These are phyloP conservation scores for Alca torda DNA, from an alignment of 2,797 vertebrate genomes.

Conservation along the genomic window DNA sequence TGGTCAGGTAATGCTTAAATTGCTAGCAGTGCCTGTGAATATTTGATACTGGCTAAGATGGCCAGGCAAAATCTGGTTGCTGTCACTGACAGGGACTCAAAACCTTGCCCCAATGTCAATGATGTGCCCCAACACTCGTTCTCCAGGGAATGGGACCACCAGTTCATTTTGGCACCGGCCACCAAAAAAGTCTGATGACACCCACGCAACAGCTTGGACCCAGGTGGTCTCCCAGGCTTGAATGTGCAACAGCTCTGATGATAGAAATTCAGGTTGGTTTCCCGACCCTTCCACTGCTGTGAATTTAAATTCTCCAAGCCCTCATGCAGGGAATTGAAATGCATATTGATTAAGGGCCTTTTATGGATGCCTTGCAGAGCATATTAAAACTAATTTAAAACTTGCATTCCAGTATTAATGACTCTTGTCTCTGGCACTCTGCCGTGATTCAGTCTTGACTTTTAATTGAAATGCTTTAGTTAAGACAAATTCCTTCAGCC, in stretches of 20 bases:
- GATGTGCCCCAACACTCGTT: neutral
- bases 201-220: neutral
- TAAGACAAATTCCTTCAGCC: conserved; percentile 15
- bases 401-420: conserved; percentile 23
- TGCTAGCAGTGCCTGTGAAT: neutral
- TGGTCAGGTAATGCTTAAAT: neutral
- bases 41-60: neutral
- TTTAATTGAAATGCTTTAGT: conserved; percentile 33
- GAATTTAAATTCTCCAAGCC: conserved; percentile 31
- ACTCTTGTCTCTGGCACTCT: neutral
- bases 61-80: neutral
- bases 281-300: neutral
- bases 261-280: neutral
- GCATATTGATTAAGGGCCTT: conserved; percentile 29
- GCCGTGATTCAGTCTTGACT: conserved; percentile 16
- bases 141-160: neutral
- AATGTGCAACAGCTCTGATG: neutral
- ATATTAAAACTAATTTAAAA: conserved; percentile 60
- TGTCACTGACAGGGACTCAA: neutral
- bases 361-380: conserved; percentile 24
- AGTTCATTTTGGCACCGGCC: neutral
- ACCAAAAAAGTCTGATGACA: neutral
- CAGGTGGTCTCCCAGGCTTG: neutral
- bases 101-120: neutral
- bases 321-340: neutral